These are phyloP conservation scores for Pimephales promelas DNA, from an alignment of 2,113 vertebrate genomes.

Conservation along the genomic window DNA sequence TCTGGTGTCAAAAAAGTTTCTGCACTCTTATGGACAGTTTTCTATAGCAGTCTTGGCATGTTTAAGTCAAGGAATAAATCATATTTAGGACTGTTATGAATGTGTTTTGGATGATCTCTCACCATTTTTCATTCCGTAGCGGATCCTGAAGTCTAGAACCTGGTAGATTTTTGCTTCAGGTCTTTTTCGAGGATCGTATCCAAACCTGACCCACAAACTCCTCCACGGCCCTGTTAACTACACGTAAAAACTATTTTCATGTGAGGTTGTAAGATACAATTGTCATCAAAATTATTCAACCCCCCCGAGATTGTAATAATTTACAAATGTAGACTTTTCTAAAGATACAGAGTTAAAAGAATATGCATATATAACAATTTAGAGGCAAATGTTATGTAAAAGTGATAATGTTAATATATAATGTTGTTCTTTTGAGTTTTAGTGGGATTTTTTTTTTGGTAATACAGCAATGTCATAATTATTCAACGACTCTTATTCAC, in stretches of 20 bases:
- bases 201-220: conserved; percentile 92
- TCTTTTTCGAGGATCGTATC: conserved; percentile 89
- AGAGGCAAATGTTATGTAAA: too few species aligned
- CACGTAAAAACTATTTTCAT: not conserved
- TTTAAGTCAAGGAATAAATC: not conserved
- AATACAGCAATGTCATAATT: too few species aligned
- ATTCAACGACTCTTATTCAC: too few species aligned
- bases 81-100: not conserved
- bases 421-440: too few species aligned
- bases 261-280: not conserved
- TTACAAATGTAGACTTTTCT: too few species aligned
- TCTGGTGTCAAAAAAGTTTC: not conserved
- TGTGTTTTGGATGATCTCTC: conserved; percentile 48
- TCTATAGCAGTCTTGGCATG: not conserved
- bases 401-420: too few species aligned
- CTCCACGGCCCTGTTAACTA: conserved; percentile 97
- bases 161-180: conserved; percentile 91
- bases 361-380: too few species aligned
- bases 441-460: too few species aligned
- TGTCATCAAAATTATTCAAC: too few species aligned
- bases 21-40: not conserved
- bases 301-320: too few species aligned
- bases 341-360: too few species aligned
- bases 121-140: conserved; percentile 93
- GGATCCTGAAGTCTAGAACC: conserved; percentile 94